phyloP scores from a whole-genome alignment of 1,140 invertebrate genomes.

The Agrypnia vestita region DNA sequence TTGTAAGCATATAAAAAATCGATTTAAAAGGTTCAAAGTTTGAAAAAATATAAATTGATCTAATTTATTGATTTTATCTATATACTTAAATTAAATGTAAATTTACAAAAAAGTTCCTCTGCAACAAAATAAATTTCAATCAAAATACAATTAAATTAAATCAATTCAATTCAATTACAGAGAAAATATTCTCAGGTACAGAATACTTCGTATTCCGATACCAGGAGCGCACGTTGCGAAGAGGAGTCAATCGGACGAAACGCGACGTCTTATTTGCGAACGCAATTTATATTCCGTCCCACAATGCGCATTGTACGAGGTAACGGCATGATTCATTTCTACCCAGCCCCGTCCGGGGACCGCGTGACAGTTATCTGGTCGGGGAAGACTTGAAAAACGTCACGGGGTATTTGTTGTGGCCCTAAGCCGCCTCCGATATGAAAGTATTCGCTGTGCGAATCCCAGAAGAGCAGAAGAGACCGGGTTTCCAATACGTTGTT shows the following conservation, averaged over 20 bases:
- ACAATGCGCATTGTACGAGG: slow-evolving; percentile 29
- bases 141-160: too few species aligned
- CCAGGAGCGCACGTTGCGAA: slow-evolving; percentile 6
- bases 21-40: too few species aligned
- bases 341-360: background rate
- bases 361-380: slow-evolving; percentile 24
- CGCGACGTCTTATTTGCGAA: slow-evolving; percentile 18
- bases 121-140: too few species aligned
- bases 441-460: slow-evolving; percentile 11
- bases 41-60: too few species aligned
- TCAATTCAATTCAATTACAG: too few species aligned
- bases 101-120: too few species aligned
- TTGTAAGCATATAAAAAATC: too few species aligned
- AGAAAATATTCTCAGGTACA: too few species aligned
- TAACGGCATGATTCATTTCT: slow-evolving; percentile 37
- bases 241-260: slow-evolving; percentile 14
- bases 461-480: slow-evolving; percentile 14
- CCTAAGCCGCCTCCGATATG: slow-evolving; percentile 26
- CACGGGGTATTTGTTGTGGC: slow-evolving; percentile 25
- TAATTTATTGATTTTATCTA: too few species aligned
- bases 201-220: background rate
- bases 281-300: slow-evolving; percentile 33
- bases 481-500: slow-evolving; percentile 3
- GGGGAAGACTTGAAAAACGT: slow-evolving; percentile 41
- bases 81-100: too few species aligned